Conservation (phyloP, 2,888 invertebrate species). For the Ceramica pisi region DNA sequence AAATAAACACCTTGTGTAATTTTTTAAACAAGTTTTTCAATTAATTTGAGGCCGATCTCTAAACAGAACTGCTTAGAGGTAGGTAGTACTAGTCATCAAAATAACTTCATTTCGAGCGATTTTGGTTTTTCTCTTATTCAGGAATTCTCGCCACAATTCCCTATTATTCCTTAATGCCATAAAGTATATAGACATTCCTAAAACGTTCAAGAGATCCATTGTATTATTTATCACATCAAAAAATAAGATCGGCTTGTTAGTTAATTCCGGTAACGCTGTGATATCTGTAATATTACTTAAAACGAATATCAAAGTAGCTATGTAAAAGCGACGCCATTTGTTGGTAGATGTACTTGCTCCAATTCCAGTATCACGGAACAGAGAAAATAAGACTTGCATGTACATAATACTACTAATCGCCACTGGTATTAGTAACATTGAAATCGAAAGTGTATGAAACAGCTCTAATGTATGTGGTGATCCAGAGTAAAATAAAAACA, state of each 20-base stretch:
- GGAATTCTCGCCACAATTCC: too few relatives aligned
- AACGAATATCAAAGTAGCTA: neutral
- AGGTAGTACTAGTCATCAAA: too few relatives aligned
- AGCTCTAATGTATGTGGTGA: neutral
- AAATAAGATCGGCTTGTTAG: neutral
- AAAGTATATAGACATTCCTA: constrained; percentile 15
- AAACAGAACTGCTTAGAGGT: too few relatives aligned
- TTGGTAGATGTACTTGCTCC: neutral
- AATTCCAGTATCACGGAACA: neutral
- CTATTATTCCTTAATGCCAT: too few relatives aligned
- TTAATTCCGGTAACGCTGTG: constrained; percentile 2
- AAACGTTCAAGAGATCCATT: constrained; percentile 7
- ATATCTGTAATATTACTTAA: constrained; percentile 12
- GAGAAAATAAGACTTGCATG: neutral
- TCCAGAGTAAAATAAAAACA: neutral
- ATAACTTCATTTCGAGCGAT: too few relatives aligned
- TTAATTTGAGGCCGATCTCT: too few relatives aligned
- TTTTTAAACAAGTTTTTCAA: too few relatives aligned
- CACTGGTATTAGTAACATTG: constrained; percentile 3
- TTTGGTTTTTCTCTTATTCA: too few relatives aligned
- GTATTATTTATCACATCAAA: constrained; percentile 1
- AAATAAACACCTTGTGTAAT: too few relatives aligned
- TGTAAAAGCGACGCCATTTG: neutral
- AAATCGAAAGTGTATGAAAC: neutral
- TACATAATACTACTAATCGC: constrained; percentile 10